Evolutionary conservation across 2,888 invertebrate genomes (phyloP).

Genomic region (Pollenia amentaria): DNA sequence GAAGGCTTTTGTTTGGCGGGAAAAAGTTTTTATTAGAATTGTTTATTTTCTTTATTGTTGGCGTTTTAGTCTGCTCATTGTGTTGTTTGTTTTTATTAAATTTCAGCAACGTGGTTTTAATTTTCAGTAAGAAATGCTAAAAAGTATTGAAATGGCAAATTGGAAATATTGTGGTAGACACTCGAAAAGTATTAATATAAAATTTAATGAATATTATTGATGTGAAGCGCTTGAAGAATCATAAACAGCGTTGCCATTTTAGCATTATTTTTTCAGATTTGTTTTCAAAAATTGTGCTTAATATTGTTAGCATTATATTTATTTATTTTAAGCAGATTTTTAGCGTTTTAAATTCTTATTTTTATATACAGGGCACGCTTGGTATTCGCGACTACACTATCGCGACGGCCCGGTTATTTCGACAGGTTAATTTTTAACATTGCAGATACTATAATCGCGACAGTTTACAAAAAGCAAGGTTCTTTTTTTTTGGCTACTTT

Average conservation of each 20-base stretch:
- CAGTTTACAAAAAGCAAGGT: too few relatives aligned
- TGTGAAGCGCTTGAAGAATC: constrained; percentile 8
- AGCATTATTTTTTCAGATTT: too few relatives aligned
- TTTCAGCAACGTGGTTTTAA: constrained; percentile 43
- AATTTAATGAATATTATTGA: constrained; percentile 32
- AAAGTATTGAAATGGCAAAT: constrained; percentile 17
- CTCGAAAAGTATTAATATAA: constrained; percentile 18
- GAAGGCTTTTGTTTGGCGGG: constrained; percentile 79
- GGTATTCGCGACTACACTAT: too few relatives aligned
- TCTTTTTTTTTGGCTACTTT: too few relatives aligned
- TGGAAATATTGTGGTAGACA: constrained; percentile 25
- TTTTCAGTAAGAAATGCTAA: constrained; percentile 7
- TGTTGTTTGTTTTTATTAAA: constrained; percentile 37
- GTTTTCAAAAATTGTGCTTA: too few relatives aligned
- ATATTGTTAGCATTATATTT: too few relatives aligned
- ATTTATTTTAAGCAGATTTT: too few relatives aligned
- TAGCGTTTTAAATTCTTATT: too few relatives aligned
- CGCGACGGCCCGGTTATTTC: too few relatives aligned
- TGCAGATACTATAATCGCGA: too few relatives aligned
- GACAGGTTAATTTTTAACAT: too few relatives aligned
- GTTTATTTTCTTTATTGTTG: constrained; percentile 68
- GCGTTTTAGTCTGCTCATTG: constrained; percentile 36
- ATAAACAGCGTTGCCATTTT: background rate
- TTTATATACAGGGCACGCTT: too few relatives aligned
- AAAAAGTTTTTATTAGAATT: constrained; percentile 75